Base-by-base conservation (phyloP, 2,888 invertebrate genomes). In the Leptopilina syphax region DNA sequence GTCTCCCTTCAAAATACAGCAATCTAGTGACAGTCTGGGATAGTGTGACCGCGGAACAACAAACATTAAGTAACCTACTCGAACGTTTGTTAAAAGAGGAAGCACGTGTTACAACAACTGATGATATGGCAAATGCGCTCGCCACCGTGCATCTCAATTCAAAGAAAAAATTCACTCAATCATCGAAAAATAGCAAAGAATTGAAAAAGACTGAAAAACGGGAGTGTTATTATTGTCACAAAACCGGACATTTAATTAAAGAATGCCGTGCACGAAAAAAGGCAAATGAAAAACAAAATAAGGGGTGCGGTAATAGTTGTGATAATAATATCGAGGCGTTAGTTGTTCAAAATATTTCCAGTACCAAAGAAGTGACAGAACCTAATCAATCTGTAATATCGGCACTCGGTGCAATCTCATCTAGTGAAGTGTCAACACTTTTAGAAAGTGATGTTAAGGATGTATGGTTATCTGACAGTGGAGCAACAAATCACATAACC, bases 401-500 rank as follows among this genome's bases (percentile, higher is more conserved):
- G 24, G 63, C 63, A 8, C 9, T n/a, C 24, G 63, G 24, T 63
- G 9, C 63, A 8, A 63, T 63, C 60, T 18, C 60, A 24, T 63
- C 63, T 24, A 63, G 7, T 24, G 24, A 63, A 63, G 24, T 50
- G 76, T 7, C 65, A 57, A 6, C 18, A 3, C 18, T 63, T 8
- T 9, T 63, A 9, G 63, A 63, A 63, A 18, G 24, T 67, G 82
- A 84, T 67, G 10, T 67, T 18, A 79, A 79, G 7, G 85, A 84
- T 24, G 65, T 70, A 41, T 85, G 84, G 85, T 73, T 82, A 44
- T 81, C 77, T 65, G 84, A 84, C 81, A 85, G 85, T 54, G 85
- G 84, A 9, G 82, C 80, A 18, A 83, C 84, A 34, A 78, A 67
- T 34, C 85, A 83, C 34, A 18, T 84, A 10, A 83, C 82, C 8